Evolutionary conservation across 1,140 invertebrate genomes (phyloP).

Genomic region (Psix sp.): DNA sequence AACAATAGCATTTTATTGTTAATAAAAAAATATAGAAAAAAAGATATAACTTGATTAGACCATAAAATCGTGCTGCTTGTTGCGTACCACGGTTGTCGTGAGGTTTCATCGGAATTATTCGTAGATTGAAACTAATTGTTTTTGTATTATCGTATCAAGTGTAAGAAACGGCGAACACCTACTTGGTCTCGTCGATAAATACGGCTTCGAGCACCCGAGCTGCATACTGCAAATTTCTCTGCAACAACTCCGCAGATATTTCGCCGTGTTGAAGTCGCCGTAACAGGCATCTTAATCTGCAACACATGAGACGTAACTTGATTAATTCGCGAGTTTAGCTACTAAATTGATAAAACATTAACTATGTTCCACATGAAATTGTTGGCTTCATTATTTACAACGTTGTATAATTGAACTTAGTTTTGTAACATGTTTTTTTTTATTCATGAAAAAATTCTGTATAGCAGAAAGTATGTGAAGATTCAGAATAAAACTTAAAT

Average conservation of each 20-base stretch:
- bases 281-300: conserved; percentile 88
- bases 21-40: too few species aligned
- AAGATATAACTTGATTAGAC: too few species aligned
- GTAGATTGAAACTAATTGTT: conserved; percentile 30
- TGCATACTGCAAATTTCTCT: conserved; percentile 91
- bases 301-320: conserved; percentile 64
- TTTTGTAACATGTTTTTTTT: too few species aligned
- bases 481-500: too few species aligned
- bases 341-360: too few species aligned
- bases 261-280: conserved; percentile 88
- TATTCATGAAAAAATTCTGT: too few species aligned
- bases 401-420: too few species aligned
- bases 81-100: conserved; percentile 13
- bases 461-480: too few species aligned
- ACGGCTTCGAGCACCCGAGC: conserved; percentile 91
- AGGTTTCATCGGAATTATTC: conserved; percentile 13
- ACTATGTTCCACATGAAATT: too few species aligned
- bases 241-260: conserved; percentile 88
- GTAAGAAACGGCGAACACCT: conserved; percentile 73
- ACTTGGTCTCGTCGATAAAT: conserved; percentile 93
- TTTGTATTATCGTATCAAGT: conserved; percentile 13
- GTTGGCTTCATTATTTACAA: too few species aligned
- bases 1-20: too few species aligned
- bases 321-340: conserved; percentile 12
- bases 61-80: conserved; percentile 1